A percentile compares a stretch with the other conserved stretches of the same genome.
These are phyloP conservation scores for Eumeta japonica DNA, from an alignment of 1,140 invertebrate species.

Conservation along the genomic window DNA sequence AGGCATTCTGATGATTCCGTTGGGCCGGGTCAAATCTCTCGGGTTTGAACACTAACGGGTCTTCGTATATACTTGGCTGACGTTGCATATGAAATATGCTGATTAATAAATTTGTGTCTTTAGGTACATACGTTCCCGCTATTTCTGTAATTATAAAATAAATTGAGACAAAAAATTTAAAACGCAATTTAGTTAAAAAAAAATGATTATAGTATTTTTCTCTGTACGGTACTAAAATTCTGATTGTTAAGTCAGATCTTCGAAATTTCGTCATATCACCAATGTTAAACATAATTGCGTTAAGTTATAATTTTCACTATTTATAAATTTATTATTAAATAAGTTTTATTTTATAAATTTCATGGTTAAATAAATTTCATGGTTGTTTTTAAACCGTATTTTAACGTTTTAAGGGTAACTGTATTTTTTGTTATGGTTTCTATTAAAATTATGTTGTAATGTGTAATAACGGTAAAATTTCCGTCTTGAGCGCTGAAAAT, in stretches of 20 bases:
- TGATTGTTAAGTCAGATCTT: no score
- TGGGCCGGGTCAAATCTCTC: slow-evolving; percentile 70
- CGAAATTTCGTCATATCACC: no score
- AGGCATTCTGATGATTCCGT: slow-evolving; percentile 46
- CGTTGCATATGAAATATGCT: slow-evolving; percentile 64
- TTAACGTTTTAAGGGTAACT: no score
- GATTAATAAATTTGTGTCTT: slow-evolving; percentile 42
- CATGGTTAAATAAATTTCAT: not conserved
- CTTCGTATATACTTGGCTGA: slow-evolving; percentile 63
- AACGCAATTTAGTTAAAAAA: no score
- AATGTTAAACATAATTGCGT: not conserved
- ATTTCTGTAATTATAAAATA: slow-evolving; percentile 22
- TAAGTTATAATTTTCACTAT: not conserved
- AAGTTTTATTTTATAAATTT: not conserved
- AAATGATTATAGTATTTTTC: no score
- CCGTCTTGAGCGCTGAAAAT: no score
- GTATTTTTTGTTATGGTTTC: no score
- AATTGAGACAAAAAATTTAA: no score
- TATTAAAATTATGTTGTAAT: slow-evolving; percentile 8
- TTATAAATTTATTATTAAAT: not conserved
- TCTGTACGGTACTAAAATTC: no score
- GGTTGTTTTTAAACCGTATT: not conserved
- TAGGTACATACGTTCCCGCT: slow-evolving; percentile 32
- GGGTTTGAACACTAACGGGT: slow-evolving; percentile 74
- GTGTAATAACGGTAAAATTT: no score